Evolutionary conservation across 2,888 invertebrate species (phyloP).

Genomic region (Terebella lapidaria): DNA sequence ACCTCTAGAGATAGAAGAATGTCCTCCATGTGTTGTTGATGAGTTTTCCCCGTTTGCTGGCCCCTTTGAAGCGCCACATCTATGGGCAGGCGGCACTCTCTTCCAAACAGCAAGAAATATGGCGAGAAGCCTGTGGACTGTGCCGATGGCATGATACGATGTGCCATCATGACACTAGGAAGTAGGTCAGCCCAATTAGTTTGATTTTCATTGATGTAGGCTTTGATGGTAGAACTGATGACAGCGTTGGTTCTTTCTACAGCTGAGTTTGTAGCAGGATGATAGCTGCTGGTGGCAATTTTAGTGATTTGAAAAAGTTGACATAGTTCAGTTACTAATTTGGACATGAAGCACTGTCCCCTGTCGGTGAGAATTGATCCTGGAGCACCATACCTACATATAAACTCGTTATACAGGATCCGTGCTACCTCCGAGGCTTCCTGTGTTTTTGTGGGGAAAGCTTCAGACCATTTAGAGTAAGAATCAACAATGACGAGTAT

Average conservation of each 20-base stretch:
- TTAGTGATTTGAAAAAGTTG: neutral
- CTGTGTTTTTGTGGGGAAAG: conserved; percentile 13
- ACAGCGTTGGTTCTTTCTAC: neutral
- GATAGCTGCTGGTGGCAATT: neutral
- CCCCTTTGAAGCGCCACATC: neutral
- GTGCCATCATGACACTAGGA: neutral
- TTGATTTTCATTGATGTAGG: neutral
- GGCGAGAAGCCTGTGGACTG: too few species aligned
- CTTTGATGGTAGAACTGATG: neutral
- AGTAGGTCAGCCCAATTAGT: too few species aligned
- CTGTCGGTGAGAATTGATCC: neutral
- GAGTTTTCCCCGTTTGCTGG: too few species aligned
- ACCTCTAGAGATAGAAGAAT: neutral
- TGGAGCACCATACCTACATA: neutral
- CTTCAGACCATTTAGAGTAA: conserved; percentile 22
- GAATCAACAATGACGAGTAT: conserved; percentile 21
- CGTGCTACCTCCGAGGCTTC: neutral
- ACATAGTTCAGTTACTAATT: neutral
- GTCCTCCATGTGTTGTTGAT: too few species aligned
- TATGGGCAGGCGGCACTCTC: too few species aligned
- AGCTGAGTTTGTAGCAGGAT: neutral
- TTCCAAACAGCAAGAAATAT: too few species aligned
- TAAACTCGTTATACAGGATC: neutral
- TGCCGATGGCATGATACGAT: neutral
- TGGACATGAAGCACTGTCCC: neutral